Conservation (phyloP, 2,113 vertebrate genomes). For the Phalacrocorax carbo region DNA sequence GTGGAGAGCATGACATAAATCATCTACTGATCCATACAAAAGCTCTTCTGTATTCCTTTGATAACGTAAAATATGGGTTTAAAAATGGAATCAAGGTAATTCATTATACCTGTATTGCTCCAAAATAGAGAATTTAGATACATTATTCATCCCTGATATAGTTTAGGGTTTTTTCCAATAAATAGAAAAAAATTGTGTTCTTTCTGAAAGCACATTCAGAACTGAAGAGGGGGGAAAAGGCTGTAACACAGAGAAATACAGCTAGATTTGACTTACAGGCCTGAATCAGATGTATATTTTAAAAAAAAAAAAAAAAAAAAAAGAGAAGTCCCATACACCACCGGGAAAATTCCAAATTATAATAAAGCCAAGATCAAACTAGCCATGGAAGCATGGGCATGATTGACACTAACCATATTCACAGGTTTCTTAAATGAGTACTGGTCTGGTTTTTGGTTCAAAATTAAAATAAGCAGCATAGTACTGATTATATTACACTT, state of each 20-base stretch:
- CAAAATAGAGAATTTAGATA: neutral
- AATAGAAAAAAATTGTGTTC: neutral
- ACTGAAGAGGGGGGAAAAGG: accelerated
- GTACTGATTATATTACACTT: neutral
- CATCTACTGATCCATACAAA: neutral
- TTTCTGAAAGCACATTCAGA: neutral
- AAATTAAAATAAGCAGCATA: neutral
- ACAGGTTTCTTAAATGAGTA: neutral
- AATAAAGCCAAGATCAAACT: neutral
- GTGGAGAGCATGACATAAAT: neutral
- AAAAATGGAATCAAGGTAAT: neutral
- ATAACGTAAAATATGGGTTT: neutral
- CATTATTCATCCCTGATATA: neutral
- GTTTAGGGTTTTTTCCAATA: neutral
- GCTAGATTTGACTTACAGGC: neutral
- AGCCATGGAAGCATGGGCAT: neutral
- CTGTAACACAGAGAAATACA: neutral
- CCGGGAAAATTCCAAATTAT: neutral
- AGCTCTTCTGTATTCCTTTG: neutral
- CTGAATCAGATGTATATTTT: neutral
- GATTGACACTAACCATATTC: neutral
- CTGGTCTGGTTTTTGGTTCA: neutral
- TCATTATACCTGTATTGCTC: neutral
- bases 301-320: too few species aligned
- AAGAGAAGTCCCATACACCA: neutral